Conservation (phyloP, 2,797 vertebrate genomes). For the Peromyscus melanophrys region DNA sequence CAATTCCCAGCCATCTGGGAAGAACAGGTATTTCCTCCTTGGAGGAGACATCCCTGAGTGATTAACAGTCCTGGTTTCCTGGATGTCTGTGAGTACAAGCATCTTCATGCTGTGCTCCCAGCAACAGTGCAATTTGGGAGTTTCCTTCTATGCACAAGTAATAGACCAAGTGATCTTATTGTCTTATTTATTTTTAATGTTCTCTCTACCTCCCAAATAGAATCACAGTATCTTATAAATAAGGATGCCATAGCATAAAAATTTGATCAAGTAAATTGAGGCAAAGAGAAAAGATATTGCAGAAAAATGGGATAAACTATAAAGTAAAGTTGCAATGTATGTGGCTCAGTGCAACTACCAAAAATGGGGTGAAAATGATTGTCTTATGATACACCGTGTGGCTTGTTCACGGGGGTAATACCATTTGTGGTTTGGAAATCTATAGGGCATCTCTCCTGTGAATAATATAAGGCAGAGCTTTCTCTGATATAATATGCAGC, state of each 20-base stretch:
- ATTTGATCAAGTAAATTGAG: conserved; percentile 8
- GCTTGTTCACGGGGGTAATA: neutral
- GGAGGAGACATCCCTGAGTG: neutral
- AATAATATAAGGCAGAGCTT: neutral
- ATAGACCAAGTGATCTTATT: conserved; percentile 33
- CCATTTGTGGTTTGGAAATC: neutral
- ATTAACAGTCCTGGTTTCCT: neutral
- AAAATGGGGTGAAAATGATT: neutral
- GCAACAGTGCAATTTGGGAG: neutral
- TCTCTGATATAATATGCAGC: neutral
- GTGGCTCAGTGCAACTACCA: neutral
- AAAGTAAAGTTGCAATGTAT: conserved; percentile 45
- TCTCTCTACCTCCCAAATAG: neutral
- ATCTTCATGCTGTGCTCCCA: neutral
- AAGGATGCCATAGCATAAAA: neutral
- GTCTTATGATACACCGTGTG: neutral
- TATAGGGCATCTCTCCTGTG: neutral
- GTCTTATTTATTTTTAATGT: neutral
- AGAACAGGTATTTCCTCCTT: neutral
- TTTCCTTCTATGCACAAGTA: neutral
- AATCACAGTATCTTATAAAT: conserved; percentile 17
- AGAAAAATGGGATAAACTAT: conserved; percentile 36
- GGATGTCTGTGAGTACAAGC: neutral
- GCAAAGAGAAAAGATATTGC: conserved; percentile 7
- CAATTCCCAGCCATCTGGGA: neutral